phyloP scores from a whole-genome alignment of 2,113 vertebrate species.

The Canis aureus region DNA sequence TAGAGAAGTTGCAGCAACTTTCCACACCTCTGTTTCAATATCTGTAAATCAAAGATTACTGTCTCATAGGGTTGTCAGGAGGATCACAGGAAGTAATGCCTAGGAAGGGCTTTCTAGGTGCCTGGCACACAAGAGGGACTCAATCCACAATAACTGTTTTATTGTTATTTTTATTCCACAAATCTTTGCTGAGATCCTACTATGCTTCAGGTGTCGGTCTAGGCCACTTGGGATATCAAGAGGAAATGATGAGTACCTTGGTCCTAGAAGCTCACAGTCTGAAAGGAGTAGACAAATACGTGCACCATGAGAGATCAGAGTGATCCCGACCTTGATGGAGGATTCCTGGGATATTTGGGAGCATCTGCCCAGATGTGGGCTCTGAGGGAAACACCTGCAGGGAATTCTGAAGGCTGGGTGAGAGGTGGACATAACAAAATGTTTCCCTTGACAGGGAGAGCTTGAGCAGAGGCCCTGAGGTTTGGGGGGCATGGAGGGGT shows the following conservation, averaged over 20 bases:
- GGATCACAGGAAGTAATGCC: background rate
- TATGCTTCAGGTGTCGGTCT: background rate
- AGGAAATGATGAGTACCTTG: background rate
- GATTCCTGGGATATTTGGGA: background rate
- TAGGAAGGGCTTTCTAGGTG: background rate
- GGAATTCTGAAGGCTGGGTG: background rate
- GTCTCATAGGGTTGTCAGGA: background rate
- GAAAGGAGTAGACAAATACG: background rate
- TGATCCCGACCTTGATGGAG: background rate
- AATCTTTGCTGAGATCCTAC: background rate
- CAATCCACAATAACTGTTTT: background rate
- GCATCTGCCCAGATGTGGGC: background rate
- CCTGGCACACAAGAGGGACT: rapidly evolving
- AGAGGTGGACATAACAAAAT: background rate
- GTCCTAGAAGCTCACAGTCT: background rate
- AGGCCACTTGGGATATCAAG: too few species aligned
- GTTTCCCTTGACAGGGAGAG: background rate
- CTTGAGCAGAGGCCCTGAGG: background rate
- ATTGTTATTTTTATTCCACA: background rate
- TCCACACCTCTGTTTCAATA: background rate
- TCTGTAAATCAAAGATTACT: background rate
- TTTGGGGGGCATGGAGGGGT: background rate
- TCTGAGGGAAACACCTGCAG: too few species aligned
- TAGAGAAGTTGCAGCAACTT: background rate
- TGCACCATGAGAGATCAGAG: background rate